A percentile compares a stretch with the other conserved stretches of the same genome.
These are phyloP conservation scores for Macrosoma leucophasiata DNA, from an alignment of 2,888 invertebrate genomes.

Conservation along the genomic window DNA sequence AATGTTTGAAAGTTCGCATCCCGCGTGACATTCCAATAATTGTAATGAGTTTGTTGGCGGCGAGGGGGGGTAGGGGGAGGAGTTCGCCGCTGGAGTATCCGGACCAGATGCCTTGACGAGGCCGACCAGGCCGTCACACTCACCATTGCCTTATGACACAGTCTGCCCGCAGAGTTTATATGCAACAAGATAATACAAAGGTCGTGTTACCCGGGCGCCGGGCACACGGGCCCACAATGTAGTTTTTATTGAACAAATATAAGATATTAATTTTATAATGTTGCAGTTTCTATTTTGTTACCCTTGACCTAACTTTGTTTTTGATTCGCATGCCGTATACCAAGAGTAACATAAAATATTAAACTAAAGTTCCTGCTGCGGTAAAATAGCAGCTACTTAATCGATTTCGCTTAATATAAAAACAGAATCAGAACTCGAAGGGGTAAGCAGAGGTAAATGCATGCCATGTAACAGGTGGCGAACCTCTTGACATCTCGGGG, in stretches of 20 bases:
- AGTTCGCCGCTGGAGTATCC: conserved; percentile 37
- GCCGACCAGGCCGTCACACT: conserved; percentile 48
- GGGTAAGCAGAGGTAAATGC: too few relatives aligned
- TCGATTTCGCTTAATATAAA: too few relatives aligned
- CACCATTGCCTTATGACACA: conserved; percentile 74
- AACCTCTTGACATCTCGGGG: too few relatives aligned
- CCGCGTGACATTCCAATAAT: conserved; percentile 74
- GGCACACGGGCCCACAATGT: conserved; percentile 75
- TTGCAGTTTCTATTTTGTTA: conserved; percentile 48
- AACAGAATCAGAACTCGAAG: too few relatives aligned
- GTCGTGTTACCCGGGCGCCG: conserved; percentile 75
- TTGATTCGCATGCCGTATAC: too few relatives aligned
- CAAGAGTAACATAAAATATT: too few relatives aligned
- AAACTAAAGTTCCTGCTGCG: too few relatives aligned
- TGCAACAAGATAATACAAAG: conserved; percentile 75
- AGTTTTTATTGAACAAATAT: conserved; percentile 76
- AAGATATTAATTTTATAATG: conserved; percentile 76
- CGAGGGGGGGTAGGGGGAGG: conserved; percentile 36
- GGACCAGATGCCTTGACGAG: conserved; percentile 61
- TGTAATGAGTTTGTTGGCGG: conserved; percentile 53
- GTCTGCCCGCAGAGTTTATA: conserved; percentile 76
- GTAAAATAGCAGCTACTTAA: too few relatives aligned
- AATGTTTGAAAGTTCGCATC: conserved; percentile 63
- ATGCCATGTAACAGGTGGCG: too few relatives aligned
- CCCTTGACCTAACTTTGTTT: too few relatives aligned